These are phyloP conservation scores for Drepanosiphum platanoidis DNA, from an alignment of 2,888 invertebrate species.

Conservation along the genomic window DNA sequence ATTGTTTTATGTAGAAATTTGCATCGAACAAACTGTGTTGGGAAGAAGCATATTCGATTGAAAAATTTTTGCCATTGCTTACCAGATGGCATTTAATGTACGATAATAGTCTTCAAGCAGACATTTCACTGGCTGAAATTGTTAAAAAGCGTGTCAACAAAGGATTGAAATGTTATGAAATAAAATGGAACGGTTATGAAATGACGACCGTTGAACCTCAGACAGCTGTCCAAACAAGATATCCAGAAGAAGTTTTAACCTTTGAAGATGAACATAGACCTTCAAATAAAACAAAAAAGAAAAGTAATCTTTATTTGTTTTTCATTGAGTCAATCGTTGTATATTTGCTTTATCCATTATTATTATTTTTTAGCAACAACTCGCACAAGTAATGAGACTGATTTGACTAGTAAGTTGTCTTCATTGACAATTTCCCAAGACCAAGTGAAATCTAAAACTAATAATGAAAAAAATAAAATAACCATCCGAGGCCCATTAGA, in stretches of 20 bases:
- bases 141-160: conserved; percentile 71
- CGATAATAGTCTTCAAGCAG: conserved; percentile 64
- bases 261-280: conserved; percentile 71
- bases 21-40: conserved; percentile 76
- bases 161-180: conserved; percentile 77
- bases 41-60: conserved; percentile 80
- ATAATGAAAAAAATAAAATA: not conserved
- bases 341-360: not conserved
- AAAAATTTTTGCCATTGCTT: conserved; percentile 79
- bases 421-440: conserved; percentile 30
- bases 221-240: conserved; percentile 72
- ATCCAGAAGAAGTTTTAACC: conserved; percentile 73
- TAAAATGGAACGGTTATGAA: conserved; percentile 74
- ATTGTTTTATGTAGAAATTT: conserved; percentile 72
- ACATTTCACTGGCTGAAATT: conserved; percentile 70
- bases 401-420: conserved; percentile 32
- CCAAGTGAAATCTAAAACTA: not conserved
- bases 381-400: not conserved
- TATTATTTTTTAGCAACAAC: conserved; percentile 13
- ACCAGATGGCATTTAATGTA: conserved; percentile 80
- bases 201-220: conserved; percentile 76
- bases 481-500: conserved; percentile 12
- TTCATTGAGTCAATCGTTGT: not conserved
- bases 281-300: conserved; percentile 39
- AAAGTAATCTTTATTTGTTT: conserved; percentile 33